Conservation (phyloP, 2,113 vertebrate species). For the Ondatra zibethicus region DNA sequence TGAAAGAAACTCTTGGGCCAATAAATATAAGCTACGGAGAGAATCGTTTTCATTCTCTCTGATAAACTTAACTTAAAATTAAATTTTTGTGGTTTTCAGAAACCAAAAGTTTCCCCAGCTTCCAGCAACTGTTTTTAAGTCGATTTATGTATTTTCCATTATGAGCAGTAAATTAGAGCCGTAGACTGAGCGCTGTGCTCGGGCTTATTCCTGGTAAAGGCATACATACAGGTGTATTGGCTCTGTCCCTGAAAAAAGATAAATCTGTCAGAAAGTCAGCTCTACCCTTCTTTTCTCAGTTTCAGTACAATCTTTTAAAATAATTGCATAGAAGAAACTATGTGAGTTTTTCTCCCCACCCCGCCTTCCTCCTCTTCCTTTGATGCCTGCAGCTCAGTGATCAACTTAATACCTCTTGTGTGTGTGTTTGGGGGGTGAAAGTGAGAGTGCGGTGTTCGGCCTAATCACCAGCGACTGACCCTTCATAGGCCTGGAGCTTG, state of each 20-base stretch:
- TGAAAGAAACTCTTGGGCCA: background rate
- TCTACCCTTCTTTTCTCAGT: conserved; percentile 78
- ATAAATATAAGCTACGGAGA: background rate
- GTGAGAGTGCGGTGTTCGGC: conserved; percentile 70
- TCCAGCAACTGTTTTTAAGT: conserved; percentile 61
- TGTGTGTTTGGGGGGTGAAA: conserved; percentile 42
- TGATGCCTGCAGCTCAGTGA: conserved; percentile 81
- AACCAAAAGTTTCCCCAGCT: conserved; percentile 56
- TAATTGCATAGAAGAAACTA: conserved; percentile 85
- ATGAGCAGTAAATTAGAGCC: conserved; percentile 59
- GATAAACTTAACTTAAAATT: conserved; percentile 48
- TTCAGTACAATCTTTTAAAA: conserved; percentile 76
- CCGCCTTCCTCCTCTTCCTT: conserved; percentile 70
- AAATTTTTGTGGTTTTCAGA: conserved; percentile 28
- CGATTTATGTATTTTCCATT: conserved; percentile 73
- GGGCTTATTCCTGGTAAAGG: conserved; percentile 53
- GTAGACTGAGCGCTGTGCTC: conserved; percentile 73
- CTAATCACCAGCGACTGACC: conserved; percentile 79
- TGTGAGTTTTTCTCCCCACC: conserved; percentile 74
- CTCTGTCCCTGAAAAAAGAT: conserved; percentile 78
- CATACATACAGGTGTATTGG: conserved; percentile 78
- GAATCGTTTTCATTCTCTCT: conserved; percentile 14
- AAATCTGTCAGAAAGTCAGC: conserved; percentile 85
- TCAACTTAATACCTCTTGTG: conserved; percentile 69
- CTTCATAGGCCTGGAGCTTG: conserved; percentile 69